phyloP scores from a whole-genome alignment of 2,888 invertebrate genomes.

The Lampropteryx suffumata region DNA sequence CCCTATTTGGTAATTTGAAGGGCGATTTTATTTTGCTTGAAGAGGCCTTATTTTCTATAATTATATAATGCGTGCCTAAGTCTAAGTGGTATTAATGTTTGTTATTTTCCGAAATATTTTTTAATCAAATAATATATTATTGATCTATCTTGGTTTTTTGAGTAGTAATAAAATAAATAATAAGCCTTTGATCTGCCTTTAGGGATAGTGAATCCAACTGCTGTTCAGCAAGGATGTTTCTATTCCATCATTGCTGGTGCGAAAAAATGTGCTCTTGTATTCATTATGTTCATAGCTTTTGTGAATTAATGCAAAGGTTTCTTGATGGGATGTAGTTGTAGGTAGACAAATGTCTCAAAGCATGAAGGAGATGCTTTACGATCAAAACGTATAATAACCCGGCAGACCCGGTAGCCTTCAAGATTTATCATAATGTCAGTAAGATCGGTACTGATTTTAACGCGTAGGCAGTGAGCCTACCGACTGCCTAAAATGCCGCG shows the following conservation, averaged over 20 bases:
- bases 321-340: no score
- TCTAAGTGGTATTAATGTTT: constrained; percentile 23
- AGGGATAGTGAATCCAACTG: background rate
- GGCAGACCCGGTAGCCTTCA: no score
- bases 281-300: background rate
- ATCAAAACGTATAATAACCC: no score
- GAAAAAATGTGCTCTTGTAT: no score
- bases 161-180: background rate
- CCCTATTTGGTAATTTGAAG: constrained; percentile 31
- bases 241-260: no score
- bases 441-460: no score
- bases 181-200: background rate
- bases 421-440: no score
- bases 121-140: background rate
- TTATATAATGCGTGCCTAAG: constrained; percentile 28
- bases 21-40: constrained; percentile 42
- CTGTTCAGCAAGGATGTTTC: background rate
- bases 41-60: constrained; percentile 39
- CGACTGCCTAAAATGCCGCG: no score
- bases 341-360: no score
- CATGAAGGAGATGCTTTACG: no score
- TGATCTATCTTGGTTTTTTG: background rate
- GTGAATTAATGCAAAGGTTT: background rate
- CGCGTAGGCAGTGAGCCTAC: no score
- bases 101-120: constrained; percentile 22